A percentile compares a stretch with the other conserved stretches of the same genome.
phyloP scores from a whole-genome alignment of 2,797 vertebrate genomes.

The Rhynchonycteris naso region DNA sequence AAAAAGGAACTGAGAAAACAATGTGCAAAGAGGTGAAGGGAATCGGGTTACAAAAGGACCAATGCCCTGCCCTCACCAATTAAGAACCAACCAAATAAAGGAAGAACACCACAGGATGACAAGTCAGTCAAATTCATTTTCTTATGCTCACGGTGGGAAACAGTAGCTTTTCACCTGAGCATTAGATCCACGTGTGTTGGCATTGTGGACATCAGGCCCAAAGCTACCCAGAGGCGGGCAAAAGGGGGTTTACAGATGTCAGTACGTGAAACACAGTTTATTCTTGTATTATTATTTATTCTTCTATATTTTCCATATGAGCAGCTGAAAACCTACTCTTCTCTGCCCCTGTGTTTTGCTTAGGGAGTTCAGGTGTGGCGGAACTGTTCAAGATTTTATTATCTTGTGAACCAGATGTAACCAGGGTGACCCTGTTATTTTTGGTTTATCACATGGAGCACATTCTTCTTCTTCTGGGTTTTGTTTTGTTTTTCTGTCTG shows the following conservation, averaged over 20 bases:
- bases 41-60: background rate
- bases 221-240: background rate
- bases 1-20: background rate
- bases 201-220: background rate
- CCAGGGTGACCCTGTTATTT: background rate
- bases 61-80: background rate
- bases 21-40: background rate
- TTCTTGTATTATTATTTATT: background rate
- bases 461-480: background rate
- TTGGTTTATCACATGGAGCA: slow-evolving; percentile 35
- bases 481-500: background rate
- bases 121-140: background rate
- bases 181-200: accelerated
- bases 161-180: background rate
- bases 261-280: background rate
- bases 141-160: background rate
- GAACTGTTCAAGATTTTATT: background rate
- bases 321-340: background rate
- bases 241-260: background rate
- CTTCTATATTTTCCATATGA: background rate
- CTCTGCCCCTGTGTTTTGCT: background rate
- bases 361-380: background rate
- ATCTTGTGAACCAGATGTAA: background rate
- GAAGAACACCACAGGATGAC: background rate
- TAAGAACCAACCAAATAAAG: background rate